phyloP scores from a whole-genome alignment of 2,888 invertebrate species.

The Stictocephala bisonia region DNA sequence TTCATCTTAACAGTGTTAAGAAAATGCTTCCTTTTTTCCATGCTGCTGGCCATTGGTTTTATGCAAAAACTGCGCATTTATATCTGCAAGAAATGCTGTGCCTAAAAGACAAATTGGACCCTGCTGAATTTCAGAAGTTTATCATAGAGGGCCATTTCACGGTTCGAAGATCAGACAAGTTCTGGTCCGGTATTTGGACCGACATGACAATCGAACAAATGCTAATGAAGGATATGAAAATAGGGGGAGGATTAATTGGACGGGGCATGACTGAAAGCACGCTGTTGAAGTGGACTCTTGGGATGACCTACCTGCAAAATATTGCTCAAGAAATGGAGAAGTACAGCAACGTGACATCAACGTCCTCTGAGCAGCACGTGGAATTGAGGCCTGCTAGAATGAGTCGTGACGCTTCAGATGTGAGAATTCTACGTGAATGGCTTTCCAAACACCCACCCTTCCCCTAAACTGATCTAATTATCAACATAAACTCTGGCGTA shows the following conservation, averaged over 20 bases:
- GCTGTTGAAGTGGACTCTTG: slow-evolving; percentile 48
- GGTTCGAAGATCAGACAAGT: slow-evolving; percentile 44
- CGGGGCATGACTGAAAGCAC: slow-evolving; percentile 54
- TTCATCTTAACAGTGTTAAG: slow-evolving; percentile 14
- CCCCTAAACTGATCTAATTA: too few species aligned
- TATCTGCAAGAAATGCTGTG: slow-evolving; percentile 53
- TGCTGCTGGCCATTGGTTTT: slow-evolving; percentile 54
- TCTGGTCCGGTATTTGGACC: slow-evolving; percentile 43
- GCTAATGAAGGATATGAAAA: slow-evolving; percentile 59
- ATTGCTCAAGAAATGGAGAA: slow-evolving; percentile 55
- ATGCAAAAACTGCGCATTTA: slow-evolving; percentile 53
- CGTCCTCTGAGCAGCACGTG: slow-evolving; percentile 58
- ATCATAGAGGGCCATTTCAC: slow-evolving; percentile 45
- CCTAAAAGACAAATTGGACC: slow-evolving; percentile 40
- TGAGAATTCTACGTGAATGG: slow-evolving; percentile 55
- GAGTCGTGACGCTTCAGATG: slow-evolving; percentile 59
- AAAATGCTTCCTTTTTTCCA: slow-evolving; percentile 48
- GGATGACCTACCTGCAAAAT: slow-evolving; percentile 51
- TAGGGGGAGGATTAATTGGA: slow-evolving; percentile 58
- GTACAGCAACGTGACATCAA: slow-evolving; percentile 55
- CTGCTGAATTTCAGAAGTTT: slow-evolving; percentile 20
- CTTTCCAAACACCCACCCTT: slow-evolving; percentile 48
- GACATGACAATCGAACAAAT: slow-evolving; percentile 60
- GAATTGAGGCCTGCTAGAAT: slow-evolving; percentile 59
- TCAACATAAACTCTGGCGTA: too few species aligned